These are phyloP conservation scores for Phallusia fumigata DNA, from an alignment of 23 tunicate species.

Conservation along the genomic window DNA sequence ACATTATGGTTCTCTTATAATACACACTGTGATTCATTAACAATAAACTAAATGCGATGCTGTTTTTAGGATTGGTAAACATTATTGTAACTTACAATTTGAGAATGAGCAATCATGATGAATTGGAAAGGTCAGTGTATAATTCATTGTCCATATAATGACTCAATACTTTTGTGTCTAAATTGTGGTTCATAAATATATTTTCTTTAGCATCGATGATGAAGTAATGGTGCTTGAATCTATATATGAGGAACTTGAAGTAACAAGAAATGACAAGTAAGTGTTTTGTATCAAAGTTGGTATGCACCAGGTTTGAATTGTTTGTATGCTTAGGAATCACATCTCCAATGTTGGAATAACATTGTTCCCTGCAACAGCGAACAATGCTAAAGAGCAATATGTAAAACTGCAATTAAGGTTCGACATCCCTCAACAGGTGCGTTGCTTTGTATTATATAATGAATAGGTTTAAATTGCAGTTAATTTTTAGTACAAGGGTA, in stretches of 20 bases:
- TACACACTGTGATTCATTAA: no score
- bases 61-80: no score
- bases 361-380: conserved; percentile 63
- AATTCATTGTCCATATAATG: no score
- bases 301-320: background rate
- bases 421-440: conserved; percentile 22
- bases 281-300: background rate
- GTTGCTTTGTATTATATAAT: background rate
- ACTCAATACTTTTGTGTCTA: no score
- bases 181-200: no score
- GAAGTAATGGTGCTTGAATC: conserved; percentile 60
- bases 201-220: conserved; percentile 22
- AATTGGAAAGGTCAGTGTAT: no score
- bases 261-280: conserved; percentile 16
- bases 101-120: no score
- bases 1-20: no score
- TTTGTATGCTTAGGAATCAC: background rate
- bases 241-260: conserved; percentile 57
- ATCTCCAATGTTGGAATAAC: conserved; percentile 37
- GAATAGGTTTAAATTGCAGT: no score
- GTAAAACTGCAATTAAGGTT: conserved; percentile 36
- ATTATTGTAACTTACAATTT: no score
- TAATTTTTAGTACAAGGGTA: no score
- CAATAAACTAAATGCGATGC: no score
- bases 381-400: conserved; percentile 36